Evolutionary conservation across 2,113 vertebrate species (phyloP), one percentile per base, ranked within the genome.

Genomic region (Oncorhynchus clarkii): DNA sequence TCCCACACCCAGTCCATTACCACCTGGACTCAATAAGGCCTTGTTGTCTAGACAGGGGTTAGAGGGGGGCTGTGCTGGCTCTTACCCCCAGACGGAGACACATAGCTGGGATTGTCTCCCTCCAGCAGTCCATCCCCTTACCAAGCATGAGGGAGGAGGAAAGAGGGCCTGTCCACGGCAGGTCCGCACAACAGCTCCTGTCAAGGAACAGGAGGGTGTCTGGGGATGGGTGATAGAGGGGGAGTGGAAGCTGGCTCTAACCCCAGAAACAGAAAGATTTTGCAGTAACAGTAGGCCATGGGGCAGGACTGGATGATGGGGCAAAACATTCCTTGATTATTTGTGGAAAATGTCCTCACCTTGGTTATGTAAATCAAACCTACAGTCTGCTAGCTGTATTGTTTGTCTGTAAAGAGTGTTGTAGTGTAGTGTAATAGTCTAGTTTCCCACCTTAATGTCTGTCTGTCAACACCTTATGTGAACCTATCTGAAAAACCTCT

Each of bases 11-110:
- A 26, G 73, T 59, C 72, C 34, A 79, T 78, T 77, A 75, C 77
- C 81, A 90, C 82, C 86, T 88, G 84, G 83, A 77, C 78, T 86
- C 80, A 87, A 85, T 89, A 84, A 81, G 80, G 31, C 75, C 39
- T 73, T 78, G 75, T 84, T 78, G 82, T 84, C 67, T 80, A 51
- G 59, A 79, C 62, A 62, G 34, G 69, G 70, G 27, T n/a, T 31
- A 5, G 45, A 54, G 20, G 59, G 62, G 54, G 76, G 73, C 72
- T 74, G 72, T 29, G 64, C 59, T 34, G 0, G 13, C 62, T 66
- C 14, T 67, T 72, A 16, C 71, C 48, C 73, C 20, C 67, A 76
- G 73, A 85, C 67, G 64, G 70, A 82, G 45, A 75, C 75, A 85
- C 73, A 82, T 67, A 79, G 39, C 80, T 81, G 70, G 49, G 60